Base-by-base conservation (phyloP, 2,113 vertebrate genomes). In the Salvelinus sp. region DNA sequence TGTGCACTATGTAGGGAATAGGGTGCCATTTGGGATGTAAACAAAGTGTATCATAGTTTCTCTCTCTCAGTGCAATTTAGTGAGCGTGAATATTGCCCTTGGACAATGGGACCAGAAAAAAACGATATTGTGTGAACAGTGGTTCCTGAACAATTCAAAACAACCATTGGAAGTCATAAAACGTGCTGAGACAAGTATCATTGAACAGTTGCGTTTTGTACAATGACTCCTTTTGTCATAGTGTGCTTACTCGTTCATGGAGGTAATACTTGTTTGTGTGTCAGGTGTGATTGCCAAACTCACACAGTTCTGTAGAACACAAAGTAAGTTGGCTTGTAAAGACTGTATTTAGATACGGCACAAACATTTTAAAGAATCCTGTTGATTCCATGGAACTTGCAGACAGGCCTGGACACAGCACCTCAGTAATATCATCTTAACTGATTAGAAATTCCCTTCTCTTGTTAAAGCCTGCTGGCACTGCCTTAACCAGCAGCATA, bases 401-500 rank as follows among this genome's bases (percentile, higher is more conserved):
- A 33, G 62, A 79, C 74, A 84, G 76, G 82, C 76, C 76, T 33
- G 69, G 76, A 48, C 79, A 81, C 60, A 70, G 62, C 54, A 12
- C 16, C 14, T 28, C 18, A 23, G 16, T 16, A 1, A 4, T 38
- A 58, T 27, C 30, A 25, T 33, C 33, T 33, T 63, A 25, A 27
- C 50, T 78, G 27, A 72, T 33, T 28, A 38, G 47, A 74, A 72
- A 79, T 76, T 76, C 57, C 68, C 77, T 33, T 33, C 33, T 33
- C 33, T 5, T 33, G 6, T 33, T 33, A 33, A 33, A 33, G 33
- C 6, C 33, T 33, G 5, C 33, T 5, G 6, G 5, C 33, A 33
- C 30, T 1, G 5, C 5, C 30, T 27, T 27, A 27, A 27, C 27
- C 27, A 27, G 2, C 27, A 27, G 27, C 27, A 27, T 27, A 27